Evolutionary conservation across 92 coral and sea anemone genomes (phyloP).

Genomic region (Pocillopora meandrina): DNA sequence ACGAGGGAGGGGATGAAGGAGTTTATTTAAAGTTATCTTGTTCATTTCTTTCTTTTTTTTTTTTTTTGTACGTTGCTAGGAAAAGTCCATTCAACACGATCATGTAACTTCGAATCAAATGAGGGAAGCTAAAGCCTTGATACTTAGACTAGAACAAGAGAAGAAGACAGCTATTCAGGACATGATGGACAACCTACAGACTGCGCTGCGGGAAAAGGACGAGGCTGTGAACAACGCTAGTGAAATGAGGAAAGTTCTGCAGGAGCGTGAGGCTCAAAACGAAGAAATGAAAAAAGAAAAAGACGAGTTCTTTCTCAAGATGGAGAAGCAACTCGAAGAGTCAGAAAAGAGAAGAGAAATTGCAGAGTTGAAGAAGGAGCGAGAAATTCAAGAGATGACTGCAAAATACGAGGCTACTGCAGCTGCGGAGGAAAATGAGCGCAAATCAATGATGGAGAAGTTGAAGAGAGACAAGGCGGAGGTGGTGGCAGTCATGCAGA

Average conservation of each 20-base stretch:
- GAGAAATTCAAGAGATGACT: conserved; percentile 76
- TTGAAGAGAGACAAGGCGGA: conserved; percentile 92
- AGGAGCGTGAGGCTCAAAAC: conserved; percentile 59
- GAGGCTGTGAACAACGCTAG: conserved; percentile 64
- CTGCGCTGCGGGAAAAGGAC: conserved; percentile 85
- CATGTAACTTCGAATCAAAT: conserved; percentile 64
- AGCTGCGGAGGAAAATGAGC: conserved; percentile 76
- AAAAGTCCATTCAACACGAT: conserved; percentile 61
- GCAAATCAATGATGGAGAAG: conserved; percentile 84
- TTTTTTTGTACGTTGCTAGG: conserved; percentile 36
- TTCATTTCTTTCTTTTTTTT: not conserved
- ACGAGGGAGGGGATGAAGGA: too few species aligned
- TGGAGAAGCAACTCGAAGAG: conserved; percentile 96
- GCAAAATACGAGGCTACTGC: conserved; percentile 72
- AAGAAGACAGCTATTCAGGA: conserved; percentile 95
- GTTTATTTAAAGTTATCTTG: too few species aligned
- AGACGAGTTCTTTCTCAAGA: conserved; percentile 86
- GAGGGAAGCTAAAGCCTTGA: conserved; percentile 83
- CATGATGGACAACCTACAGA: conserved; percentile 95
- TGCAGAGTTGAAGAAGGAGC: conserved; percentile 79
- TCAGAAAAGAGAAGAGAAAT: conserved; percentile 80
- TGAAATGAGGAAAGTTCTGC: conserved; percentile 52
- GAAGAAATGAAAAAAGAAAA: conserved; percentile 87
- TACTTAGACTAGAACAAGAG: conserved; percentile 87
- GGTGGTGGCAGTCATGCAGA: conserved; percentile 94